phyloP scores from a whole-genome alignment of 1,140 invertebrate species.

The Orchesella cincta region DNA sequence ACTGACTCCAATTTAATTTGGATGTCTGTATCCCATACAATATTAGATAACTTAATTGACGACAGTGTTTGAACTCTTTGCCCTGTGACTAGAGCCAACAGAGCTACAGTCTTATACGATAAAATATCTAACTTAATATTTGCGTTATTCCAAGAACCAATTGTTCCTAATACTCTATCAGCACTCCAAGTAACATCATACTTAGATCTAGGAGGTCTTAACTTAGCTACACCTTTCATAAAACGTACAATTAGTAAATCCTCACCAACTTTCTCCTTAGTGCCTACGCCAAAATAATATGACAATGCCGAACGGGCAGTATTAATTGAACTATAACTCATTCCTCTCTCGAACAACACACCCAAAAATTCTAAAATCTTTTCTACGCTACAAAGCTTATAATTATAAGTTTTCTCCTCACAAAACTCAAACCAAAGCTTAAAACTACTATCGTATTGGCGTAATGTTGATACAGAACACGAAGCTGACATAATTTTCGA shows the following conservation, averaged over 20 bases:
- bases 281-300: not conserved
- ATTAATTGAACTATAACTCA: not conserved
- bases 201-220: not conserved
- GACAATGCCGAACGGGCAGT: not conserved
- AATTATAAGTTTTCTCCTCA: not conserved
- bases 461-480: not conserved
- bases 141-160: not conserved
- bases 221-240: not conserved
- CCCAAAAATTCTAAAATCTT: not conserved
- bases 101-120: not conserved
- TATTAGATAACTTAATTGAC: not conserved
- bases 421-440: not conserved
- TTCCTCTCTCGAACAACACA: not conserved
- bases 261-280: not conserved
- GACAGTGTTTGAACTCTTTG: constrained; percentile 18
- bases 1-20: not conserved
- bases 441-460: not conserved
- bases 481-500: not conserved
- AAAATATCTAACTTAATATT: not conserved
- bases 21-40: not conserved
- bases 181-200: not conserved
- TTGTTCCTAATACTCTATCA: not conserved
- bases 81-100: not conserved
- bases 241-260: not conserved
- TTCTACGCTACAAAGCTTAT: not conserved